Evolutionary conservation across 2,113 vertebrate species (phyloP), one percentile per base, ranked within the genome.

Genomic region (Gambusia affinis): DNA sequence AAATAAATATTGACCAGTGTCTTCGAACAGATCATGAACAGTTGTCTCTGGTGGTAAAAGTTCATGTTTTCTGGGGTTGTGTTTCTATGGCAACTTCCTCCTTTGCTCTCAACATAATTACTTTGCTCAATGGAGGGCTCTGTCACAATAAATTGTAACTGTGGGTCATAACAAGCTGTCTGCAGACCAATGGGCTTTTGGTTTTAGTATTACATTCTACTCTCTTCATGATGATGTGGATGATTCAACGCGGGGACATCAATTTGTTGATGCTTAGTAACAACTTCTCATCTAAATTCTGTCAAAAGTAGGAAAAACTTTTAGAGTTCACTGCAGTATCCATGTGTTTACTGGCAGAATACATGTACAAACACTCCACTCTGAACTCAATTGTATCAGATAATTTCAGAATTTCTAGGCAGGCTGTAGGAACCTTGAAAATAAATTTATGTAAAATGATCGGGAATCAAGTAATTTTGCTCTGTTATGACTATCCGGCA

Each of bases 51-150:
- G 69, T 60, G 28, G 60, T 60, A 61, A 66, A 72, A 54, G 44
- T 72, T 44, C 37, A 8, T 68, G 60, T 63, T 79, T 61, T 67
- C 35, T 44, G 37, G 19, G 24, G 12, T 72, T 22, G 60, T 15
- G 60, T 60, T 47, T 80, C 54, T 35, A 70, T 35, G 65, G 67
- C 61, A 80, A 19, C 37, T 37, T 30, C 8, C 65, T 35, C 44
- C 63, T 78, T 60, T 73, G 70, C 19, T 71, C 29, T 70, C 22
- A 14, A 27, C 12, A 51, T 80, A 69, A 69, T 71, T 66, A 62
- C 62, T 66, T 62, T 24, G 42, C 63, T 69, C 47, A 71, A 30
- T 29, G 27, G 61, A 30, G 39, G n/a, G 2, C 35, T 75, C 61
- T 61, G 54, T 51, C 37, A 61, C 37, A 47, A 61, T 51, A 67